Evolutionary conservation across 2,888 invertebrate genomes (phyloP), one percentile per base, ranked within the genome.

Genomic region (Cerastis leucographa): DNA sequence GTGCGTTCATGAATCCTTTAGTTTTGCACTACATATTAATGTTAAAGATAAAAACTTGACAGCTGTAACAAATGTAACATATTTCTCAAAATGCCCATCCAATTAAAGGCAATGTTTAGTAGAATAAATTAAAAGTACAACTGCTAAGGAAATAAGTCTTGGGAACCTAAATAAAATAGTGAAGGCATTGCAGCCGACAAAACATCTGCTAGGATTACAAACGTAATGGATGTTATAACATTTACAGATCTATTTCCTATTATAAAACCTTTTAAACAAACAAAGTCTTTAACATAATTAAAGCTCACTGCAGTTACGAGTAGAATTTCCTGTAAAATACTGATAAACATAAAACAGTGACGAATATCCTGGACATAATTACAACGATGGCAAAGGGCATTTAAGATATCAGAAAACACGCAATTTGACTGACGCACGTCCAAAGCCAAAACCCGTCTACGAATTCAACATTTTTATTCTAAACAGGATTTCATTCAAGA

Each of bases 271-370:
- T 71, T 42, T 54, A 76, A 76, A 80, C 44, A 64, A 59, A 70
- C 29, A 51, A 4, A 69, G 42, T 42, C 42, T 69, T 66, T 46
- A 61, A 69, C 35, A 61, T n/a, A 80, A 68, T 51, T 59, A 74
- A 59, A 49, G 42, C 44, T 54, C 62, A 68, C 42, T 29, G 9
- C 35, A 65, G 64, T 56, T 49, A 51, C 61, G 29, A 46, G 66
- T 69, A 71, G 64, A 68, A 80, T 87, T 86, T 85, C 85, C 86
- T 85, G 85, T 83, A 78, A 70, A 77, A 51, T 54, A 74, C 69
- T 71, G 85, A 87, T 80, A 81, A 84, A 75, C 76, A 66, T n/a
- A 76, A 62, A 64, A 74, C 67, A 73, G 69, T 83, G 79, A 83
- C 79, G 70, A 74, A 80, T 84, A 85, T 83, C 77, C 81, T 81